Evolutionary conservation across 2,113 vertebrate species (phyloP), one percentile per base, ranked within the genome.

Genomic region (Catharus fuscescens): DNA sequence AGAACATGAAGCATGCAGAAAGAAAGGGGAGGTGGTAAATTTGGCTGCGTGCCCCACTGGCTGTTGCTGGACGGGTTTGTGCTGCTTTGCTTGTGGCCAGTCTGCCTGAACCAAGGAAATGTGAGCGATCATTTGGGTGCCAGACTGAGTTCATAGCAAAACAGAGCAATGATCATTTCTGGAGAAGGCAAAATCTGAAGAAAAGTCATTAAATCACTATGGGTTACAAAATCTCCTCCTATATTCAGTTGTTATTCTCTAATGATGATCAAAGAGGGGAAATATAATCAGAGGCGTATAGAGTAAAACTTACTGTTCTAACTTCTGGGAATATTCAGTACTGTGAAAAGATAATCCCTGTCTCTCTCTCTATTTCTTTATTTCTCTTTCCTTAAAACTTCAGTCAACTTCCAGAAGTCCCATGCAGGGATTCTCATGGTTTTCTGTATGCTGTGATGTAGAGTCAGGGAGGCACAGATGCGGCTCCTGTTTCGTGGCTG

Each of bases 91-190:
- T 54, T 16, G 5, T 7, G n/a, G 9, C 25, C 34, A 45, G 23
- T 23, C 38, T 79, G 15, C 34, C 38, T 50, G 77, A 83, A n/a
- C 13, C 10, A 50, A 53, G 42, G 56, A 65, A 87, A 47, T 1
- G 1, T 17, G 47, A 42, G 9, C 1, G 28, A 57, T 13, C 0
- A 0, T 8, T 60, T 60, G 44, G 38, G 18, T 85, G 57, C 14
- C 36, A 60, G 70, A 73, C 13, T 4, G 9, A 64, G 9, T 45
- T 56, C 29, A 60, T 26, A 38, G 9, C 12, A 67, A 82, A 85
- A 74, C 5, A 57, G n/a, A 81, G 8, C 12, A 54, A 42, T 2
- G 23, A 24, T 17, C 0, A 9, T 20, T 87, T 85, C 32, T 71
- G 70, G 24, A 67, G 48, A 79, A 82, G 12, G 6, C 17, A 42